Percentiles rank a stretch among this genome's conserved stretches.
These are phyloP conservation scores for Nomada ruficornis DNA, from an alignment of 2,888 invertebrate species.

Conservation along the genomic window DNA sequence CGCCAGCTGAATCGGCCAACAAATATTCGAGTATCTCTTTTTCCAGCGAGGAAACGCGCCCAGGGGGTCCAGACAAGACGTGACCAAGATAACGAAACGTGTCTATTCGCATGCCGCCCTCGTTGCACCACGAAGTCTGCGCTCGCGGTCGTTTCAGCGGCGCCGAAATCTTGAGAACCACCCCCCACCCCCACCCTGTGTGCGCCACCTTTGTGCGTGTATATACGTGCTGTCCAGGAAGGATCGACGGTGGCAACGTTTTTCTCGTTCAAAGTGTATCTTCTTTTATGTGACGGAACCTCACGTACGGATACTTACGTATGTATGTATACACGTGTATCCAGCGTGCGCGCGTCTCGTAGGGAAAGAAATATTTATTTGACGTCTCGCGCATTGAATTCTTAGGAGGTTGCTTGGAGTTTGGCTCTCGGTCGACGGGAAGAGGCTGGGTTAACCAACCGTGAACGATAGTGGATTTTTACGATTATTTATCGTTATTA, in stretches of 20 bases:
- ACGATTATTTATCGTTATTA: slow-evolving; percentile 63
- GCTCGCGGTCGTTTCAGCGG: slow-evolving; percentile 50
- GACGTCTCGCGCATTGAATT: slow-evolving; percentile 58
- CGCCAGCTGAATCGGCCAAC: slow-evolving; percentile 65
- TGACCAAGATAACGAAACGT: slow-evolving; percentile 73
- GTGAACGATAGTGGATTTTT: slow-evolving; percentile 61
- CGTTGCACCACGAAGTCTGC: slow-evolving; percentile 22
- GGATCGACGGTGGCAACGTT: slow-evolving; percentile 42
- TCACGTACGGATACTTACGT: not conserved
- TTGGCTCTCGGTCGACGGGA: slow-evolving; percentile 39
- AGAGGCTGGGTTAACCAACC: slow-evolving; percentile 58
- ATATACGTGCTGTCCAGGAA: not conserved
- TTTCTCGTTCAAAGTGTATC: slow-evolving; percentile 61
- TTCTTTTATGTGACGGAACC: slow-evolving; percentile 57
- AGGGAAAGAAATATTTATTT: slow-evolving; percentile 66
- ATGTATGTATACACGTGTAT: not conserved
- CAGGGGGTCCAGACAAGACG: slow-evolving; percentile 69
- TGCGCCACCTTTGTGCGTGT: slow-evolving; percentile 35
- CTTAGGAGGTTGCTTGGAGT: slow-evolving; percentile 50
- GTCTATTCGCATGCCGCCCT: slow-evolving; percentile 42
- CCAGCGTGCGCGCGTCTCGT: slow-evolving; percentile 18
- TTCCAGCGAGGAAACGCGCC: slow-evolving; percentile 68
- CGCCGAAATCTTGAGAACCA: slow-evolving; percentile 64
- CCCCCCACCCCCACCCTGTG: not conserved
- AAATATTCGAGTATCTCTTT: slow-evolving; percentile 74